Evolutionary conservation across 2,888 invertebrate genomes (phyloP), one percentile per base, ranked within the genome.

Genomic region (Octodonta nipae): DNA sequence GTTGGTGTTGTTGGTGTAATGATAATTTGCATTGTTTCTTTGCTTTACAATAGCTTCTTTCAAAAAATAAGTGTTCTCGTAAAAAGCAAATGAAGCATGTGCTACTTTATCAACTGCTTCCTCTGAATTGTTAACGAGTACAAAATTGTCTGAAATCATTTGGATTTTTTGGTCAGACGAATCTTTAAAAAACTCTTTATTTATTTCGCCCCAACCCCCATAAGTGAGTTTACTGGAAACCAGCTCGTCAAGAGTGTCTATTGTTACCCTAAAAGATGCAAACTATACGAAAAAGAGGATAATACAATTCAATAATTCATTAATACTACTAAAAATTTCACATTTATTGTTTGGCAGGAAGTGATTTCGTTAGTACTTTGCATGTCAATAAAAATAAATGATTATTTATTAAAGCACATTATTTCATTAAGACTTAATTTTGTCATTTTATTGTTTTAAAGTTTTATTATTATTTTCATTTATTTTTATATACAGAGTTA

Each of bases 61-160:
- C 3, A 87, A 58, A 45, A 73, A 78, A 50, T 79, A 73, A 6
- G 70, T 65, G 52, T 82, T 87, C 47, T 86, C 86, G 43, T 83
- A 88, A 46, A 84, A 82, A 1, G 84, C 82, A 45, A 79, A 79
- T 5, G 68, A 61, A 2, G 85, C 86, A 42, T 69, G 66, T 0
- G 76, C 72, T 4, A 87, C 78, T 48, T 66, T 66, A 30, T 71
- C 67, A 0, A 84, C 73, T 4, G 79, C 78, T 36, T 67, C 63
- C 1, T 73, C 64, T 4, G 75, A 71, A 43, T 76, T 66, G 27
- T 70, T 65, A 0, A 74, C 66, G 1, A 70, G 62, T 53, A 78
- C 72, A 50, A 82, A 79, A 47, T 70, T 73, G 5, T 64, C 57
- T 0, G 78, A 78, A 29, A 87, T 73, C 51, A 70, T 68, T 46